Evolutionary conservation across 2,797 vertebrate species (phyloP), one percentile per base, ranked within the genome.

Genomic region (Tinamus major): DNA sequence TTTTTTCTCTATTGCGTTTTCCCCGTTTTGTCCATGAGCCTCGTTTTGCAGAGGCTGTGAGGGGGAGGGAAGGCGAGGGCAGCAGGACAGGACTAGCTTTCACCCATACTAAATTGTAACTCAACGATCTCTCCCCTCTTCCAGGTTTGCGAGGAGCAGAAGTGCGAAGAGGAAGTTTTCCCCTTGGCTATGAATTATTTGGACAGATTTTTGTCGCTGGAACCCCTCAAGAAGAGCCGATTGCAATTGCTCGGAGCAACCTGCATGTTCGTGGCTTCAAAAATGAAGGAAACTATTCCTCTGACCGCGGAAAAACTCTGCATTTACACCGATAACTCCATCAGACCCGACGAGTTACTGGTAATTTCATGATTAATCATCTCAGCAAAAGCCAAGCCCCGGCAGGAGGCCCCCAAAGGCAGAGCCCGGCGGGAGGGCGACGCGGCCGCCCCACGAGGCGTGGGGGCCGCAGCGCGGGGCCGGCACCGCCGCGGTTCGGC

Each of bases 141-240:
- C n/a, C 96, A 99, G 99, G 99, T 99, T 89, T 99, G 99, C 85
- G 99, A 99, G 96, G 99, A 99, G 91, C 99, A 99, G 98, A 99
- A 99, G 96, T 99, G 99, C 78, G 99, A 99, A 98, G 99, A 99
- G 97, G 99, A 99, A 96, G 99, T 99, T 95, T 99, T 99, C 96
- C 99, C 99, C 48, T 98, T 99, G 97, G 99, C 99, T 94, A 99
- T 99, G 99, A 99, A 99, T 98, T 99, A 99, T 98, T 98, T 99
- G 98, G 99, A 99, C 98, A 98, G 99, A 97, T 99, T 98, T 98
- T 97, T 99, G 97, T 99, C 99, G 37, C 98, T 99, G 79, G 99
- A 99, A 97, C 98, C 98, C 84, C 98, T 98, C 94, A 98, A 98
- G 97, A 99, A 99, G 97, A 98, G 97, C 88, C 97, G 98, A 83